A percentile compares a stretch with the other conserved stretches of the same genome.
Evolutionary conservation across 2,888 invertebrate genomes (phyloP).

Genomic region (Ennomos fuscantarius): DNA sequence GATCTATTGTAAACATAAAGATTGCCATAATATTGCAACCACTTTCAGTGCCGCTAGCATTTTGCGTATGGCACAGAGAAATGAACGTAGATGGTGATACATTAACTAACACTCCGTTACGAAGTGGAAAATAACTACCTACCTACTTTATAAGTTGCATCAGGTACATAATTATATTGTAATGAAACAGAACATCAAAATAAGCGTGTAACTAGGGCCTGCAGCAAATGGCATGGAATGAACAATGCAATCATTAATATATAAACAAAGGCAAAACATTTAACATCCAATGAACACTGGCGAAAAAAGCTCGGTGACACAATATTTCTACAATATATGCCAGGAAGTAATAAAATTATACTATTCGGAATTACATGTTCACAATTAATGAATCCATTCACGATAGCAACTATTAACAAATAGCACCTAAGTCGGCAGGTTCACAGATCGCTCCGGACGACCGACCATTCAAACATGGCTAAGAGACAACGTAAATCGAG

Average conservation of each 20-base stretch:
- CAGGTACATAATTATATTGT: slow-evolving; percentile 71
- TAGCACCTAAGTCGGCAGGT: slow-evolving; percentile 73
- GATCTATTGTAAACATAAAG: slow-evolving; percentile 53
- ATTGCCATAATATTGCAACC: slow-evolving; percentile 40
- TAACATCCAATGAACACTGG: slow-evolving; percentile 21
- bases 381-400: slow-evolving; percentile 28
- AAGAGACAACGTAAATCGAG: slow-evolving; percentile 60
- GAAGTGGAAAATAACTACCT: slow-evolving; percentile 52
- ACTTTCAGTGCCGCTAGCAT: slow-evolving; percentile 51
- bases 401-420: slow-evolving; percentile 59
- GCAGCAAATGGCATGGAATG: slow-evolving; percentile 64
- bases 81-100: slow-evolving; percentile 49
- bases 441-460: slow-evolving; percentile 46
- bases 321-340: slow-evolving; percentile 28
- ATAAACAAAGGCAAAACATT: slow-evolving; percentile 27
- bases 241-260: slow-evolving; percentile 39
- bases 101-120: slow-evolving; percentile 38
- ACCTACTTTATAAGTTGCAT: slow-evolving; percentile 69
- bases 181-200: slow-evolving; percentile 58
- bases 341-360: slow-evolving; percentile 30
- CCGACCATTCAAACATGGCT: slow-evolving; percentile 55
- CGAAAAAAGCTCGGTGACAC: slow-evolving; percentile 34
- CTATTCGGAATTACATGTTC: slow-evolving; percentile 29
- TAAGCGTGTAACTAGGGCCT: slow-evolving; percentile 52
- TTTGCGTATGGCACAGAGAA: slow-evolving; percentile 61